Percentiles rank a stretch among this genome's conserved stretches.
These are phyloP conservation scores for Peromyscus nudipes DNA, from an alignment of 2,797 vertebrate species.

Conservation along the genomic window DNA sequence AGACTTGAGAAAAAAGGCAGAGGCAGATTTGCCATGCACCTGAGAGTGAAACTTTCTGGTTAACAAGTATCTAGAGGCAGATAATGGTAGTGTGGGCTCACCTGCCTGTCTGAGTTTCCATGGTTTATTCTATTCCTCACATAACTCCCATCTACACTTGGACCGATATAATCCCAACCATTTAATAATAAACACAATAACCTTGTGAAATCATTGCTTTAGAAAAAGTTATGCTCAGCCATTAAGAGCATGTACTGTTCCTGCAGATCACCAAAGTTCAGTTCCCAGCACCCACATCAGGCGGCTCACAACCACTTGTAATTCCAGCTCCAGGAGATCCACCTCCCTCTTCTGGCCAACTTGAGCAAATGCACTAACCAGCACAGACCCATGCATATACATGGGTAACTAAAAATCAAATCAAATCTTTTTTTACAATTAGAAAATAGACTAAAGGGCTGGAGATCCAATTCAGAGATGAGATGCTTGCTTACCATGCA, in stretches of 20 bases:
- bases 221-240: neutral
- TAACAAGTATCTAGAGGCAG: constrained; percentile 33
- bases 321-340: neutral
- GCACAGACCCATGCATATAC: neutral
- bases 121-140: neutral
- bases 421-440: neutral
- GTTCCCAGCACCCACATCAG: neutral
- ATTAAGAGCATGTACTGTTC: neutral
- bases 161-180: neutral
- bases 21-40: neutral
- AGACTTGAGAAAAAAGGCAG: constrained; percentile 32
- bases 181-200: neutral
- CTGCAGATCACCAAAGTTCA: neutral
- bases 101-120: neutral
- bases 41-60: constrained; percentile 36
- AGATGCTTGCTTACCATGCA: neutral
- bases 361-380: neutral
- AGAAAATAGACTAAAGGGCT: neutral
- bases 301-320: neutral
- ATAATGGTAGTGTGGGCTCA: neutral
- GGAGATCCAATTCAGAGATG: neutral
- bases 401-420: neutral
- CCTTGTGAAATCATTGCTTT: neutral
- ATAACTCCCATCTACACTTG: neutral
- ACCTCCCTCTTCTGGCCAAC: neutral